Base-by-base conservation (phyloP, 2,888 invertebrate species). In the Imbricaverruca yamaguchii region DNA sequence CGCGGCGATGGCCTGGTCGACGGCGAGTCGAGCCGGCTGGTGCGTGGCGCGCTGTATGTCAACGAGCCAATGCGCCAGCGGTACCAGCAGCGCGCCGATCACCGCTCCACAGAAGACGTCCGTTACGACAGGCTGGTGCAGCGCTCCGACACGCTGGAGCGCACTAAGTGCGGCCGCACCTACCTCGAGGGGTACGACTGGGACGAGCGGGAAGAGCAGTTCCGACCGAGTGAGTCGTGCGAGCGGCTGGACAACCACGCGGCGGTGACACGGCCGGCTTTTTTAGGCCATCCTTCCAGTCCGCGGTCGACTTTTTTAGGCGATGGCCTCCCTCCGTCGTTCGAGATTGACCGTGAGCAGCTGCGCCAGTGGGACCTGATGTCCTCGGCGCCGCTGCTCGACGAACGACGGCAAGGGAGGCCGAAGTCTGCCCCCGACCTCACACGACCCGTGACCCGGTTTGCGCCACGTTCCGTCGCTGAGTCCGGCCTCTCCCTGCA, bases 51-150 rank as follows among this genome's bases (percentile, higher is more conserved):
- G 21, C 74, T 74, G 21, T 74, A 74, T 10, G 74, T 74, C 21
- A 74, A 74, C 74, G 74, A 74, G 74, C 74, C 74, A 55, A 74
- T 74, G 74, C 74, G 74, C 3, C 74, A 74, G 74, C 74, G 74
- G 18, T 74, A 18, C 74, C 74, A 74, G 74, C 53, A 74, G 74
- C 74, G 74, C 74, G 53, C 9, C 21, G 21, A 21, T 55, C 21
- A 55, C 21, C 53, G 53, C 18, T 74, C 74, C 55, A 55, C 10
- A 21, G 74, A 80, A 59, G 82, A 59, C 80, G 89, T 90, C 69
- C 89, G 90, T 23, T 91, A 91, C 85, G 91, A 91, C 84, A 89
- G 90, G 83, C 86, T 91, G 80, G 87, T 89, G 53, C 82, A 86
- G 85, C 87, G 87, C 2, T 85, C 90, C 85, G 88, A 89, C 83